Evolutionary conservation across 2,797 vertebrate genomes (phyloP), one percentile per base, ranked within the genome.

Genomic region (Lithobates pipiens): DNA sequence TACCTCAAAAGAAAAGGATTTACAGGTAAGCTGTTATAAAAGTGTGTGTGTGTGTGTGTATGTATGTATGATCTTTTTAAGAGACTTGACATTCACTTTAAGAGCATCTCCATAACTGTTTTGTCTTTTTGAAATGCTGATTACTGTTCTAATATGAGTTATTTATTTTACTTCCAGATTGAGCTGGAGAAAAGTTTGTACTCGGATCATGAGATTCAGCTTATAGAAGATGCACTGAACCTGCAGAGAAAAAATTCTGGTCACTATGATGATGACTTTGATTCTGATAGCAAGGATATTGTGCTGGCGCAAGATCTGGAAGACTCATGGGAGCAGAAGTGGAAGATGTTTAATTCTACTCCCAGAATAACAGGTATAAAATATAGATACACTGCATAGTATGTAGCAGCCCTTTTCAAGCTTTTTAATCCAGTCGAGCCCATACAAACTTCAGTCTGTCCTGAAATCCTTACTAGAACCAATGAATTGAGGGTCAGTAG

Each of bases 301-400:
- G 79, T 97, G 44, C 91, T 97, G 80, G 90, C 89, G 10, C 97
- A 96, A 77, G 98, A 99, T 89, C 80, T 97, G 88, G 98, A 99
- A 85, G 98, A 99, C 15, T 70, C 88, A 0, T 99, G 98, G 98
- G 98, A 99, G 23, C 97, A 98, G 92, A 96, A 93, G 23, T 85
- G 97, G 8, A 94, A 92, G 34, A 82, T 0, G 0, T 97, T 98
- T 82, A 90, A 93, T 86, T 90, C 93, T 21, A 95, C 94, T 3
- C 80, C 87, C 0, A 94, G 96, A 39, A 23, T 92, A 84, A 95
- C 90, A 94, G 98, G 98, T 99, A 80, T 10, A 9, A 23, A 61
- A 18, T 61, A 7, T 4, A 54, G 5, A 13, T 13, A 13, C 46
- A 0, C 46, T 39, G 9, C 39, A 39, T 1, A 39, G 39, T 39